Percentiles rank a stretch among this genome's conserved stretches.
phyloP scores from a whole-genome alignment of 2,797 vertebrate species.

The Erithacus rubecula region DNA sequence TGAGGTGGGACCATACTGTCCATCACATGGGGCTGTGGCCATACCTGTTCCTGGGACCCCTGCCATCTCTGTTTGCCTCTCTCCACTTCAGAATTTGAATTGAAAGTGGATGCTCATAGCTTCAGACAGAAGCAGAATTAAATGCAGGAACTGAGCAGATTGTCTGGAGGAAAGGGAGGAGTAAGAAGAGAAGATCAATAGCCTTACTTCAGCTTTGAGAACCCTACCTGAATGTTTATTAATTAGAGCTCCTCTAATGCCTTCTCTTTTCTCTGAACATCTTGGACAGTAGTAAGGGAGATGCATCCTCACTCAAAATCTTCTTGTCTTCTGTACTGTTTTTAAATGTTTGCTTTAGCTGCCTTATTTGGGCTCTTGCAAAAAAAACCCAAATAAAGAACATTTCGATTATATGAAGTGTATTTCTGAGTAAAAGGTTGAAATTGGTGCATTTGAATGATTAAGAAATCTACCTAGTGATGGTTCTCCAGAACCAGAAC shows the following conservation, averaged over 20 bases:
- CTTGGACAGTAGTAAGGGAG: background rate
- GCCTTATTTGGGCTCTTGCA: background rate
- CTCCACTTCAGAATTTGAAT: background rate
- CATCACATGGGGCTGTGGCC: background rate
- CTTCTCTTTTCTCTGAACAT: background rate
- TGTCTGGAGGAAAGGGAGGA: background rate
- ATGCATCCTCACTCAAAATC: background rate
- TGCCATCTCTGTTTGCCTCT: background rate
- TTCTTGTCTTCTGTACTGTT: background rate
- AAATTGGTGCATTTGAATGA: background rate
- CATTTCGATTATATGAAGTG: background rate
- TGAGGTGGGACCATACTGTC: rapidly evolving
- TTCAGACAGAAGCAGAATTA: background rate
- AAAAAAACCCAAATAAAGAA: background rate
- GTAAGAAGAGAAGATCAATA: background rate
- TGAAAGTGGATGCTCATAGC: background rate
- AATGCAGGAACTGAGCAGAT: rapidly evolving
- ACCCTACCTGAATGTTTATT: background rate
- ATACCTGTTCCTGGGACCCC: background rate
- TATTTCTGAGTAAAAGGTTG: background rate
- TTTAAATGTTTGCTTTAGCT: background rate
- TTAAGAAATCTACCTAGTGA: background rate
- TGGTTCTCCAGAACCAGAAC: background rate
- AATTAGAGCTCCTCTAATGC: background rate
- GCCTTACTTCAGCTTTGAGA: background rate